Evolutionary conservation across 2,113 vertebrate species (phyloP).

Genomic region (Hirundichthys speculiger): DNA sequence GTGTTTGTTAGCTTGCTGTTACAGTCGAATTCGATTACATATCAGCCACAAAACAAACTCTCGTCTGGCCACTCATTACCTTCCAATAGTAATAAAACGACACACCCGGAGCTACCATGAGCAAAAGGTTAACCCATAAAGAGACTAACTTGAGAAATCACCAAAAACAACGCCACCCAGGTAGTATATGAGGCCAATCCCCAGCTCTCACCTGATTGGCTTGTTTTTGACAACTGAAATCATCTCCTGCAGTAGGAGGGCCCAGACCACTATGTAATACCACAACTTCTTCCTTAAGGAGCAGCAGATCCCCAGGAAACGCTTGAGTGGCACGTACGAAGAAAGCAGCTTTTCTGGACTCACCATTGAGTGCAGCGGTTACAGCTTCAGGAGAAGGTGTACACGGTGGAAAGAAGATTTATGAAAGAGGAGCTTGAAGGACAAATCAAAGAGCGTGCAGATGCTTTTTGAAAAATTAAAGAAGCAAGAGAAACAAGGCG

Average conservation of each 20-base stretch:
- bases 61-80: slow-evolving; percentile 71
- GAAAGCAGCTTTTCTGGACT: background rate
- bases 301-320: slow-evolving; percentile 15
- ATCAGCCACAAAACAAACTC: slow-evolving; percentile 62
- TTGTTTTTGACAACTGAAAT: slow-evolving; percentile 42
- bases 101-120: slow-evolving; percentile 59
- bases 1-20: slow-evolving; percentile 21
- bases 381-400: background rate
- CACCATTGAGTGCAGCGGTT: background rate
- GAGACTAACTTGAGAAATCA: slow-evolving; percentile 41
- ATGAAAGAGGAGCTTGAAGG: background rate
- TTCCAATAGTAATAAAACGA: slow-evolving; percentile 66
- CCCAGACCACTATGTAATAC: slow-evolving; percentile 27
- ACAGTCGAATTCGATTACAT: slow-evolving; percentile 47
- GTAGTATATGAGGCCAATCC: slow-evolving; percentile 48
- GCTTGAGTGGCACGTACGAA: background rate
- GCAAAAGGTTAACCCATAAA: slow-evolving; percentile 73
- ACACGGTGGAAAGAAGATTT: background rate
- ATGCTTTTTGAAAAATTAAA: background rate
- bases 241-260: slow-evolving; percentile 41
- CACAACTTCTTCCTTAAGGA: slow-evolving; percentile 34
- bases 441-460: background rate
- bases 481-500: background rate
- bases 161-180: slow-evolving; percentile 47
- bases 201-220: slow-evolving; percentile 66